Percentiles rank a stretch among this genome's conserved stretches.
phyloP scores from a whole-genome alignment of 2,797 vertebrate genomes.

The Muscicapa striata region DNA sequence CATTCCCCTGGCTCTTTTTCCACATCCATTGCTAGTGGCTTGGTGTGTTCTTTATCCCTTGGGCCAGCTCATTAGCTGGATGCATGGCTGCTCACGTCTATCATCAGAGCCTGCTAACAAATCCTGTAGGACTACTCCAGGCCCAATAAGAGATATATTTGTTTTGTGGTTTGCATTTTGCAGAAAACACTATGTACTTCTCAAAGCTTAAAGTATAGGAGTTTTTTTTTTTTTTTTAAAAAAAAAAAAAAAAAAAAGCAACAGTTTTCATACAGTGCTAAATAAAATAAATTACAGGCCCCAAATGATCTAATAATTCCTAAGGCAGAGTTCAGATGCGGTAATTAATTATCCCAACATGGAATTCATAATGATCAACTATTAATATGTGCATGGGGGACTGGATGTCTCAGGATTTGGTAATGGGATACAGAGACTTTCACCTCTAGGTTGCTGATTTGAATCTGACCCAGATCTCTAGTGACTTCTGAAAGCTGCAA shows the following conservation, averaged over 20 bases:
- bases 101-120: constrained; percentile 61
- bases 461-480: constrained; percentile 71
- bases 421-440: constrained; percentile 68
- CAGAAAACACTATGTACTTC: constrained; percentile 50
- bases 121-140: constrained; percentile 38
- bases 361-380: constrained; percentile 65
- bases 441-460: constrained; percentile 72
- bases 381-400: constrained; percentile 70
- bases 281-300: constrained; percentile 68
- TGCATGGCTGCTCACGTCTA: constrained; percentile 52
- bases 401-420: constrained; percentile 69
- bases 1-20: constrained; percentile 36
- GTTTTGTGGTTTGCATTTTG: constrained; percentile 62
- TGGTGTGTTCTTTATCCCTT: constrained; percentile 58
- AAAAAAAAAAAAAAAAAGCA: not conserved
- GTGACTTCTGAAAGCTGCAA: constrained; percentile 58
- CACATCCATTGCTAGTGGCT: constrained; percentile 51
- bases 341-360: constrained; percentile 67
- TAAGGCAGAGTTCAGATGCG: constrained; percentile 54
- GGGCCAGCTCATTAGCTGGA: constrained; percentile 66
- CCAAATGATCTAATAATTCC: constrained; percentile 65
- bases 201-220: constrained; percentile 23
- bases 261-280: constrained; percentile 60
- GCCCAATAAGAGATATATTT: constrained; percentile 53
- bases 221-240: no score